Base-by-base conservation (phyloP, 2,797 vertebrate genomes). In the Coluber constrictor region DNA sequence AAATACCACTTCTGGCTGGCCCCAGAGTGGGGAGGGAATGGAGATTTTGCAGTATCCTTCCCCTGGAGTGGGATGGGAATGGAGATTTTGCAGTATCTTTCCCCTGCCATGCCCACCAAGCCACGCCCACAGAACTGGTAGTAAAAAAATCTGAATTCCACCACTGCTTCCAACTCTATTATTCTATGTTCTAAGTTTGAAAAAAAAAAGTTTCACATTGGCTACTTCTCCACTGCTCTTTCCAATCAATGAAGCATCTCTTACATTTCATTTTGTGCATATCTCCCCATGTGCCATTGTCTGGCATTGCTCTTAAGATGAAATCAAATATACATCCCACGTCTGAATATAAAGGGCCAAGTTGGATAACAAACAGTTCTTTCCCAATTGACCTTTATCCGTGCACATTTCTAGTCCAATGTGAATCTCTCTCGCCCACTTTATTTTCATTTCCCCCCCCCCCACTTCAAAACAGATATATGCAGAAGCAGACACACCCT, bases 401-500 rank as follows among this genome's bases (percentile, higher is more conserved):
- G 83, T 56, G 18, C 57, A 55, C 20, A 15, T 37, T 91, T 83
- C 66, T 20, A 86, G 27, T 56, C 32, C 90, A 57, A 63, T 7
- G 95, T 94, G 94, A 93, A 86, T 93, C 92, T 94, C 56, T 6
- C n/a, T 88, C 86, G 88, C 90, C 70, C 92, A 94, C 87, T 96
- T 96, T 96, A 94, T 90, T 93, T 93, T 92, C 70, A 91, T 32
- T 63, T 93, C 47, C 47, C 3, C 47, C 47, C 47, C 47, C 89
- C 90, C 90, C 90, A 89, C 95, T 97, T 96, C 90, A 95, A 94
- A 97, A 97, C 97, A 95, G 97, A 95, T 93, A 95, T 97, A 96
- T 95, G 70, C 93, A 94, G 90, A 96, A 97, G 96, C 43, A 90
- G 95, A 96, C 95, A 96, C 70, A 96, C 90, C 60, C 91, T 96